A percentile compares a stretch with the other conserved stretches of the same genome.
Conservation (phyloP, 2,113 vertebrate species). For the Alligator sinensis region DNA sequence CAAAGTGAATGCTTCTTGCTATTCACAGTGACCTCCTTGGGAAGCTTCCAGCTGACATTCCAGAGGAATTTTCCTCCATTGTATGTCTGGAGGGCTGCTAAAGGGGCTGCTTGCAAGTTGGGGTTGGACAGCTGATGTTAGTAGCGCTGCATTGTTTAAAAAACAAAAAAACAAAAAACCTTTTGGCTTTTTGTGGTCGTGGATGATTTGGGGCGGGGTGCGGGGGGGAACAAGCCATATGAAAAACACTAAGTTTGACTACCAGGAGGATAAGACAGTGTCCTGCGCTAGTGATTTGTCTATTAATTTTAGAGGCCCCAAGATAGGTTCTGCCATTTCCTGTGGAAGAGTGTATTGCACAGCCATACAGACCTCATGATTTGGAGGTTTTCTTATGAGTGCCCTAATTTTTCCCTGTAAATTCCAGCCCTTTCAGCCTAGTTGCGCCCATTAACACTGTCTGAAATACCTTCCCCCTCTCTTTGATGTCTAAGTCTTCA, state of each 20-base stretch:
- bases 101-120: background rate
- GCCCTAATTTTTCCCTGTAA: fast-evolving
- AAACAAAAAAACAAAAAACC: background rate
- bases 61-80: background rate
- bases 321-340: background rate
- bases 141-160: too few species aligned
- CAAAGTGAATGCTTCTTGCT: background rate
- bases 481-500: fast-evolving
- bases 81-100: fast-evolving
- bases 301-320: background rate
- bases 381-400: background rate
- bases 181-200: fast-evolving
- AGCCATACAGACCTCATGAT: fast-evolving
- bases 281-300: too few species aligned
- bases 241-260: background rate
- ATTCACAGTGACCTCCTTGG: background rate
- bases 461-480: fast-evolving
- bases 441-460: fast-evolving
- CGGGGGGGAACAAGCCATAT: background rate
- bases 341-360: background rate
- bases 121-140: background rate
- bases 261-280: background rate
- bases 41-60: too few species aligned
- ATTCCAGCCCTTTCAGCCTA: background rate
- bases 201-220: background rate